phyloP scores from a whole-genome alignment of 2,888 invertebrate genomes.

The Hedya salicella region DNA sequence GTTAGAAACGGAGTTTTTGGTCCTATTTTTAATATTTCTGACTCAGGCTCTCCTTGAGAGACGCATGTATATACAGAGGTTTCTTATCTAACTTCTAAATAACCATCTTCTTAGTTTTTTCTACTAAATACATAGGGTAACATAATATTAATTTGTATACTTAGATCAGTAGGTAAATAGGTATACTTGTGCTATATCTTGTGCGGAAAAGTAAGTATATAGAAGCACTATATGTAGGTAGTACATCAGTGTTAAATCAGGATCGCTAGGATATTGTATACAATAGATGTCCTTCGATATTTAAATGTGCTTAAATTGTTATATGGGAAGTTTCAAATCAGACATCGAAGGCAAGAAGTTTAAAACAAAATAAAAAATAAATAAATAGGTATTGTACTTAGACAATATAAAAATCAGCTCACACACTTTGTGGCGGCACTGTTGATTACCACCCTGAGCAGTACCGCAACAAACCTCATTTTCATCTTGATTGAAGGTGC shows the following conservation, averaged over 20 bases:
- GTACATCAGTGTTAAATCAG: slow-evolving; percentile 13
- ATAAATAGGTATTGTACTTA: neutral
- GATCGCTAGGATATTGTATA: slow-evolving; percentile 26
- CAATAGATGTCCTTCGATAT: slow-evolving; percentile 36
- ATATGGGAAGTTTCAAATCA: slow-evolving; percentile 58
- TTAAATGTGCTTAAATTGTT: slow-evolving; percentile 58
- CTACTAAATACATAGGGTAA: neutral
- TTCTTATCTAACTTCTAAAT: slow-evolving; percentile 1
- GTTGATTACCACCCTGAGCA: too few relatives aligned
- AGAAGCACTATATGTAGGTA: slow-evolving; percentile 30
- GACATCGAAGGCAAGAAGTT: slow-evolving; percentile 43
- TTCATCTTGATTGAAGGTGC: too few relatives aligned
- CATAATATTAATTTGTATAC: slow-evolving; percentile 5
- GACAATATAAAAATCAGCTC: too few relatives aligned
- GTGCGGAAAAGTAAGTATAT: slow-evolving; percentile 38
- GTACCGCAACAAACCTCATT: too few relatives aligned
- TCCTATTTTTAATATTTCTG: slow-evolving; percentile 6
- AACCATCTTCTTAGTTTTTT: slow-evolving; percentile 3
- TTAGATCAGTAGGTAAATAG: slow-evolving; percentile 13
- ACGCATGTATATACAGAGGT: slow-evolving; percentile 24
- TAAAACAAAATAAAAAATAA: neutral
- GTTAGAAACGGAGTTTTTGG: neutral
- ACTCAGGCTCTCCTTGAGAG: slow-evolving; percentile 16
- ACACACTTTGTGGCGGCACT: too few relatives aligned
- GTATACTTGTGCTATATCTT: neutral